A percentile compares a stretch with the other conserved stretches of the same genome.
Evolutionary conservation across 2,888 invertebrate species (phyloP).

Genomic region (Erebia aethiops): DNA sequence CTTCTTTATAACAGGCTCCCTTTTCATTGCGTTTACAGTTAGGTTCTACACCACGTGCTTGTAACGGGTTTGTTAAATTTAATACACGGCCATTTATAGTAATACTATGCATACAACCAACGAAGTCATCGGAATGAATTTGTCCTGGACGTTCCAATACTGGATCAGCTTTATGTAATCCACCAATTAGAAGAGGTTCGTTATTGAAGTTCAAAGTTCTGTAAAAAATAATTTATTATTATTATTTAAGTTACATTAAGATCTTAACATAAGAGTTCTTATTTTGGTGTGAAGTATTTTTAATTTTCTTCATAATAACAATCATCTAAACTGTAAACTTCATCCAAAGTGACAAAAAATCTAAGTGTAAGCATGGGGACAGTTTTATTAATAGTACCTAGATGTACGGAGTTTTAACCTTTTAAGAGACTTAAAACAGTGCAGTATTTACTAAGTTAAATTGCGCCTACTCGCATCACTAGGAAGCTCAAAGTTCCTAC

Average conservation of each 20-base stretch:
- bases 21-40: slow-evolving; percentile 89
- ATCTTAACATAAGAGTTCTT: not conserved
- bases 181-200: slow-evolving; percentile 93
- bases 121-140: slow-evolving; percentile 94
- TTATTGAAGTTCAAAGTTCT: slow-evolving; percentile 96
- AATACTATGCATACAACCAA: slow-evolving; percentile 96
- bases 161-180: slow-evolving; percentile 92
- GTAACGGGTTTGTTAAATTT: slow-evolving; percentile 90
- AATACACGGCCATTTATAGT: slow-evolving; percentile 92
- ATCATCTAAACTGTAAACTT: too few species aligned
- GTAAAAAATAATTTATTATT: slow-evolving; percentile 44
- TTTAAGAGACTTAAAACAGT: too few species aligned
- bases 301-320: too few species aligned
- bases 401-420: too few species aligned
- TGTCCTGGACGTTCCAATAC: slow-evolving; percentile 95
- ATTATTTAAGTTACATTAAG: not conserved
- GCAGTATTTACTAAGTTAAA: too few species aligned
- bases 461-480: too few species aligned
- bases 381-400: too few species aligned
- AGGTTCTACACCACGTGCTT: slow-evolving; percentile 87
- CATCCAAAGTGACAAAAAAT: too few species aligned
- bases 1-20: slow-evolving; percentile 85
- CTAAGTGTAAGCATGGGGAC: too few species aligned
- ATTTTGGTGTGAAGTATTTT: not conserved
- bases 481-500: too few species aligned